These are phyloP conservation scores for Penaeus monodon DNA, from an alignment of 2,888 invertebrate species.

Conservation along the genomic window DNA sequence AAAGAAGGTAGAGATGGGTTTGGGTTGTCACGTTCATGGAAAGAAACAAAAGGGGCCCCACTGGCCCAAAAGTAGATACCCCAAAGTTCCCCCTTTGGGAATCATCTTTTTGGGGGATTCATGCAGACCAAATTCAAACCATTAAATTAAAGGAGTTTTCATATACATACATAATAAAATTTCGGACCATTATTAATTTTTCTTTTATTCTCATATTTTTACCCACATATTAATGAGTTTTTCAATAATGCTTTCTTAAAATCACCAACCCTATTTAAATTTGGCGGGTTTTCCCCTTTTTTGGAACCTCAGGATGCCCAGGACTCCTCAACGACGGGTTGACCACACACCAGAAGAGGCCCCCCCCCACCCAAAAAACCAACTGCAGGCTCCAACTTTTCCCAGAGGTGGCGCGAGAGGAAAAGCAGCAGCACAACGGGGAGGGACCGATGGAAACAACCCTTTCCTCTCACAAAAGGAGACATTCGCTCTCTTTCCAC, in stretches of 20 bases:
- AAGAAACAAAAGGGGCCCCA: too few relatives aligned
- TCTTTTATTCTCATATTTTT: too few relatives aligned
- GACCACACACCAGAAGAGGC: constrained; percentile 82
- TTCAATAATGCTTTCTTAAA: neutral
- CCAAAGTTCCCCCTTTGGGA: too few relatives aligned
- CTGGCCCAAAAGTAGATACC: too few relatives aligned
- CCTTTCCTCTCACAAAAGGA: constrained; percentile 78
- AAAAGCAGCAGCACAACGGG: constrained; percentile 82
- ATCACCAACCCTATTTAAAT: neutral
- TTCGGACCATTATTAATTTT: too few relatives aligned
- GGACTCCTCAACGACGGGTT: constrained; percentile 91
- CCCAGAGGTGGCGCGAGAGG: constrained; percentile 89
- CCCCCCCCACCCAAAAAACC: constrained; percentile 73
- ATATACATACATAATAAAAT: too few relatives aligned
- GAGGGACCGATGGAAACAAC: constrained; percentile 78
- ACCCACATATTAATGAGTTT: too few relatives aligned
- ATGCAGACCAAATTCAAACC: too few relatives aligned
- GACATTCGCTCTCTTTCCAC: constrained; percentile 10
- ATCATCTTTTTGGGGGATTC: too few relatives aligned
- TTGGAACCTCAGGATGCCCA: constrained; percentile 77
- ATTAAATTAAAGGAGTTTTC: too few relatives aligned
- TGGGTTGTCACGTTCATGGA: too few relatives aligned
- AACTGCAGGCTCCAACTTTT: constrained; percentile 75
- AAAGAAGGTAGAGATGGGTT: too few relatives aligned
- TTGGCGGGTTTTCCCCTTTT: neutral